These are phyloP conservation scores for Thalpophila matura DNA, from an alignment of 2,888 invertebrate genomes.

Conservation along the genomic window DNA sequence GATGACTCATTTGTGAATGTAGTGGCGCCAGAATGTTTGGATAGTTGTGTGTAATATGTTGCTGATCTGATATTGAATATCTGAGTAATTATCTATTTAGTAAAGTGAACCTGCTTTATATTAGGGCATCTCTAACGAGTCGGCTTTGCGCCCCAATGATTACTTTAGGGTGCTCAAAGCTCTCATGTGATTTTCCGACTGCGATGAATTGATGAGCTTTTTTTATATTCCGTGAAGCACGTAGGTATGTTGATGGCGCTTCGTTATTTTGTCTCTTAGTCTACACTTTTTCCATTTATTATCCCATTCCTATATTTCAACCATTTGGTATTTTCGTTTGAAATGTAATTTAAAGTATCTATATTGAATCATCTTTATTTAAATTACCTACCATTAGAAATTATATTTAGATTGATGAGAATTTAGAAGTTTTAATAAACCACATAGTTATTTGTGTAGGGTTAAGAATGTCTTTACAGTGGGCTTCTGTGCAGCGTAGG, in stretches of 20 bases:
- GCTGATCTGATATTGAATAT: constrained; percentile 11
- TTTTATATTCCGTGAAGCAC: constrained; percentile 20
- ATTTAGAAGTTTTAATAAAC: too few relatives aligned
- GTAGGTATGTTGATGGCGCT: background rate
- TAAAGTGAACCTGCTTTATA: background rate
- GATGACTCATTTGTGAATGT: constrained; percentile 78
- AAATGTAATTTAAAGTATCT: too few relatives aligned
- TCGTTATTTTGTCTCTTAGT: constrained; percentile 26
- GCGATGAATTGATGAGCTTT: constrained; percentile 38
- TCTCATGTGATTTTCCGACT: constrained; percentile 34
- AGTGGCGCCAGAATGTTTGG: constrained; percentile 53
- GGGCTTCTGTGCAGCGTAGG: too few relatives aligned
- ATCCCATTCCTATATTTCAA: too few relatives aligned
- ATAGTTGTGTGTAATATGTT: constrained; percentile 45
- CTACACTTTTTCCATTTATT: background rate
- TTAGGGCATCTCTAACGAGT: constrained; percentile 31
- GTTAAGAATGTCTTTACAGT: too few relatives aligned
- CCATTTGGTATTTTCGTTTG: too few relatives aligned
- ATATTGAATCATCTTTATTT: too few relatives aligned
- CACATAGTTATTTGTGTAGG: too few relatives aligned
- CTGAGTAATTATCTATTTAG: constrained; percentile 26
- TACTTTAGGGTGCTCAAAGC: constrained; percentile 37
- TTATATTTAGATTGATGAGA: too few relatives aligned
- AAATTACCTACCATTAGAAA: too few relatives aligned
- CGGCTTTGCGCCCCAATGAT: constrained; percentile 22